phyloP scores from a whole-genome alignment of 2,113 vertebrate species.

The Corythoichthys haematopterus region DNA sequence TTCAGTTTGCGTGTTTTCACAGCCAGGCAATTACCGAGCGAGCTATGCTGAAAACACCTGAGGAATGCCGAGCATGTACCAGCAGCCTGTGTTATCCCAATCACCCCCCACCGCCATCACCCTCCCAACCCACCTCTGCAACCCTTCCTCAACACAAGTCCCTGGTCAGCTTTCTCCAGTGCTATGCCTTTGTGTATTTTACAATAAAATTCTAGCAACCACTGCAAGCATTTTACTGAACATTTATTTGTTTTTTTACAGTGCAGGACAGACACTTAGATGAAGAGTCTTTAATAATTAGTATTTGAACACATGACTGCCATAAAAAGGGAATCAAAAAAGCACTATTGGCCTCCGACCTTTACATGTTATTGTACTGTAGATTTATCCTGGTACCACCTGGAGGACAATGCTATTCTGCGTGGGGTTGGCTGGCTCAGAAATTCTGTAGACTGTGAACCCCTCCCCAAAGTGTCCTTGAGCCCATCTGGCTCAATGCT shows the following conservation, averaged over 20 bases:
- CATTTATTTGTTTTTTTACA: no score
- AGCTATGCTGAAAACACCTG: slow-evolving; percentile 70
- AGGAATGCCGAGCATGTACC: slow-evolving; percentile 71
- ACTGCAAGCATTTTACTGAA: no score
- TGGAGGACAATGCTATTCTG: not conserved
- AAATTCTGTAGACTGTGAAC: slow-evolving; percentile 50
- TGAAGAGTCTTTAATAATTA: not conserved
- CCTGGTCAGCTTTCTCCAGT: not conserved
- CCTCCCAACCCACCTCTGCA: slow-evolving; percentile 11
- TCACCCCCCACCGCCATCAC: slow-evolving; percentile 22
- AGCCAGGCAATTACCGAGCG: slow-evolving; percentile 58
- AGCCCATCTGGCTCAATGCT: slow-evolving; percentile 58
- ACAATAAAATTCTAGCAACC: not conserved
- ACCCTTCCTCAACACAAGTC: slow-evolving; percentile 35
- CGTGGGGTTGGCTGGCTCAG: slow-evolving; percentile 34
- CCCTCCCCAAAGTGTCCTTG: slow-evolving; percentile 65
- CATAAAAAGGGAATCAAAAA: not conserved
- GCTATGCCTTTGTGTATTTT: no score
- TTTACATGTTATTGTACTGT: not conserved
- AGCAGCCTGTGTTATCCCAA: slow-evolving; percentile 43
- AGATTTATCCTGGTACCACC: not conserved
- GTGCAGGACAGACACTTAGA: no score
- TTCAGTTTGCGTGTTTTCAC: slow-evolving; percentile 43
- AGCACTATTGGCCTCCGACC: not conserved
- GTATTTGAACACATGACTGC: not conserved